Evolutionary conservation across 2,888 invertebrate genomes (phyloP).

Genomic region (Acanthosepion esculentum): DNA sequence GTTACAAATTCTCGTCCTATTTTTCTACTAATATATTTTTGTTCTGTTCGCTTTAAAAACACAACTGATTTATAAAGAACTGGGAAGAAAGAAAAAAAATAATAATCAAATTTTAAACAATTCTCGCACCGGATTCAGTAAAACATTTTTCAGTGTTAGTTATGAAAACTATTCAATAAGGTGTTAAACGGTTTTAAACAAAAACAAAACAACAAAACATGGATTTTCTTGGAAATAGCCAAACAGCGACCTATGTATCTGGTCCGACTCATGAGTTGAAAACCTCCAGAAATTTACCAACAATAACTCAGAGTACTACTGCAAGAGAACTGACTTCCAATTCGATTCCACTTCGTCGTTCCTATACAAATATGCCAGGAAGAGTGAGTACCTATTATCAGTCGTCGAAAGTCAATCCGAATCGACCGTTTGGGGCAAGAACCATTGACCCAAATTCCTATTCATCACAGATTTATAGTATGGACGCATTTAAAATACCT

Average conservation of each 20-base stretch:
- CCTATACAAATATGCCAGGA: conserved; percentile 75
- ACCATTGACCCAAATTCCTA: conserved; percentile 72
- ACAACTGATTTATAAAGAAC: too few species aligned
- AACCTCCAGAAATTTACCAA: conserved; percentile 78
- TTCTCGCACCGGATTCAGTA: too few species aligned
- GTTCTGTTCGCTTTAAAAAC: too few species aligned
- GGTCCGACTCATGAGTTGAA: conserved; percentile 70
- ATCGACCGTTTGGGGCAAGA: conserved; percentile 66
- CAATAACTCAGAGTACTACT: conserved; percentile 79
- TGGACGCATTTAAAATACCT: conserved; percentile 74
- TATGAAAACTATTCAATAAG: too few species aligned
- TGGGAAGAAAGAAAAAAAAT: too few species aligned
- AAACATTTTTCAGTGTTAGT: too few species aligned
- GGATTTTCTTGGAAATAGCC: conserved; percentile 75
- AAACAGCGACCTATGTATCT: conserved; percentile 75
- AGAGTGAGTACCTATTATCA: conserved; percentile 74
- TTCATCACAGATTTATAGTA: conserved; percentile 69
- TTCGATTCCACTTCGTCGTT: conserved; percentile 73
- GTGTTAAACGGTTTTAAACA: too few species aligned
- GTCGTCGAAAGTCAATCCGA: conserved; percentile 72
- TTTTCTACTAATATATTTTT: too few species aligned
- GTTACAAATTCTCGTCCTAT: too few species aligned
- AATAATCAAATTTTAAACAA: too few species aligned
- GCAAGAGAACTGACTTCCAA: conserved; percentile 73
- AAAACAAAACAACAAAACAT: conserved; percentile 55